Evolutionary conservation across 2,113 vertebrate species (phyloP).

Genomic region (Psilopogon haemacephalus): DNA sequence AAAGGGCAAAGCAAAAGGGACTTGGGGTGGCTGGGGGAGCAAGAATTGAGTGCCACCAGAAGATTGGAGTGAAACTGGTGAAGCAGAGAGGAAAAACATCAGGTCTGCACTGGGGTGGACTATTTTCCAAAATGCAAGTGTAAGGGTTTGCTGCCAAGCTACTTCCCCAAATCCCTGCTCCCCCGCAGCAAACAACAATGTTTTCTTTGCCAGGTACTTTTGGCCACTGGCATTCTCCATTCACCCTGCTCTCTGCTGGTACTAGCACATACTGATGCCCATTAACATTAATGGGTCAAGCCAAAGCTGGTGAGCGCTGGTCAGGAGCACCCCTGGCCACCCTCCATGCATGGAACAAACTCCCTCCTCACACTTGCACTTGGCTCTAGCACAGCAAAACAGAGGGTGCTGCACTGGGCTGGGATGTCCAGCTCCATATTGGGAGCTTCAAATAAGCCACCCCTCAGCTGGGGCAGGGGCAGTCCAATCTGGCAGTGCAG

Average conservation of each 20-base stretch:
- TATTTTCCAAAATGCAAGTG: neutral
- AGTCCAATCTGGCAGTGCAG: neutral
- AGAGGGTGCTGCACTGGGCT: neutral
- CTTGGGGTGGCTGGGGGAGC: neutral
- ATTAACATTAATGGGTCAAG: accelerated
- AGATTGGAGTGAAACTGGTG: neutral
- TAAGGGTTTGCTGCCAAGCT: neutral
- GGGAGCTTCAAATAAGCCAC: neutral
- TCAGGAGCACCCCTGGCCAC: neutral
- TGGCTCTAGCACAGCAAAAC: neutral
- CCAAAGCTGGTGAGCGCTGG: neutral
- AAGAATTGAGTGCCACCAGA: neutral
- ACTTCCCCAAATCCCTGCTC: constrained; percentile 7
- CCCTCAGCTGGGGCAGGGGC: neutral
- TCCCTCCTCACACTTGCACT: neutral
- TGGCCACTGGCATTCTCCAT: accelerated
- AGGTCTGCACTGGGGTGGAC: neutral
- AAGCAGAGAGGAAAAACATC: neutral
- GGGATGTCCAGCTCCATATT: neutral
- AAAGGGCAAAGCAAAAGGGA: neutral
- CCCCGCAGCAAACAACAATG: neutral
- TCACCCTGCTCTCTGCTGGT: accelerated
- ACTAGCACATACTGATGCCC: neutral
- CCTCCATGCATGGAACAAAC: neutral
- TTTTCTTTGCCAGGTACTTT: neutral